Base-by-base conservation (phyloP, 2,113 vertebrate species). In the Neogale vison region DNA sequence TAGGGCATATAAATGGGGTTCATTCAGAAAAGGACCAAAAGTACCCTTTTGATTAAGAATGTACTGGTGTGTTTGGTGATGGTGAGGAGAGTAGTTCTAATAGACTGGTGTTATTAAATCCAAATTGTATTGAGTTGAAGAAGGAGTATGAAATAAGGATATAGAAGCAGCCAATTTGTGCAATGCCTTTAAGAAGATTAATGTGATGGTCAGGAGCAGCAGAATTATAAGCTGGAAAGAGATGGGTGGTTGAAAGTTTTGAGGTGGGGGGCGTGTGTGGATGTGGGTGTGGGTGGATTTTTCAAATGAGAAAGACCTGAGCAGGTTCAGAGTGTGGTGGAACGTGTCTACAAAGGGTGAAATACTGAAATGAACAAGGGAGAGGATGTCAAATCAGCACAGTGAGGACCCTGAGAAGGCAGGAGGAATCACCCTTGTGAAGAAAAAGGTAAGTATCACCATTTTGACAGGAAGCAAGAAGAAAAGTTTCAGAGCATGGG, bases 201-300 rank as follows among this genome's bases (percentile, higher is more conserved):
- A 36, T 39, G 14, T 31, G 10, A 36, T 63, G 12, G 10, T 36
- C 17, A 79, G 23, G 15, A 89, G 39, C 57, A 39, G n/a, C 13
- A 24, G 14, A 36, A 36, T 57, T 36, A 47, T 34, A 15, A 87
- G 34, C 24, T 36, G 5, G 26, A 26, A 10, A 2, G 24, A 31
- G 2, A 74, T 4, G 17, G 11, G 1, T 15, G 18, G 6, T 45
- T 52, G 9, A 47, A 61, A 20, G 6, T 63, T 86, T 82, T 29
- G 15, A 20, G 20, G 15, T 10, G 61, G 4, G 17, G 15, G 13
- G 0, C 34, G 18, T 26, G 13, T 5, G 3, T 21, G 12, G 4
- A 1, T 50, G 12, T 23, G n/a, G 61, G 45, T 34, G 2, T 67
- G 57, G 36, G 42, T 63, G n/a, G 59, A 45, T 63, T 17, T 36